Percentiles rank a stretch among this genome's conserved stretches.
These are phyloP conservation scores for Rachycentron canadum DNA, from an alignment of 2,797 vertebrate species.

Conservation along the genomic window DNA sequence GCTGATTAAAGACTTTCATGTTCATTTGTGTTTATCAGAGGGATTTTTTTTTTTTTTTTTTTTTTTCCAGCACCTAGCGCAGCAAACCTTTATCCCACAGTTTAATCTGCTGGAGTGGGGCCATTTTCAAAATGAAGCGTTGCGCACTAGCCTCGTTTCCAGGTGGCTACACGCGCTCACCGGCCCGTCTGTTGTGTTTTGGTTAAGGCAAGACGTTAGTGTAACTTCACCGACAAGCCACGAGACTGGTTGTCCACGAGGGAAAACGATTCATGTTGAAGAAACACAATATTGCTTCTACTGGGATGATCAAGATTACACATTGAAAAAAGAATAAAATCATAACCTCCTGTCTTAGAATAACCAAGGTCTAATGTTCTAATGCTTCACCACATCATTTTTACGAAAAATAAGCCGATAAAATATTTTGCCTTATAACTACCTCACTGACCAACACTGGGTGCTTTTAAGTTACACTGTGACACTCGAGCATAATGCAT, in stretches of 20 bases:
- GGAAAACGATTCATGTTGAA: conserved; percentile 52
- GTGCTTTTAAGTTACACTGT: neutral
- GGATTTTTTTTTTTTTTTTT: conserved; percentile 45
- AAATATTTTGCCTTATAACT: conserved; percentile 9
- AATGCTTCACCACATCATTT: neutral
- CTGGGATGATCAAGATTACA: conserved; percentile 37
- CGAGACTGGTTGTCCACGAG: conserved; percentile 42
- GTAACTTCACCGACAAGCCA: conserved; percentile 62
- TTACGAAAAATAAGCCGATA: conserved; percentile 12
- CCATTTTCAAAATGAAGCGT: conserved; percentile 44
- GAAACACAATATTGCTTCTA: conserved; percentile 66
- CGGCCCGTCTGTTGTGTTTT: conserved; percentile 33
- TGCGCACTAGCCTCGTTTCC: neutral
- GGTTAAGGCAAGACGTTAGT: conserved; percentile 71
- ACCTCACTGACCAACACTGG: neutral
- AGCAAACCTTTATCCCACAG: conserved; percentile 40
- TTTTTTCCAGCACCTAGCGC: conserved; percentile 25
- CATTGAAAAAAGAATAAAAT: conserved; percentile 7
- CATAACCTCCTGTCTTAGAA: conserved; percentile 31
- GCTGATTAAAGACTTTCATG: conserved; percentile 1
- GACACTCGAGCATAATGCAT: conserved; percentile 26
- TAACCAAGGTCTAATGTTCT: neutral
- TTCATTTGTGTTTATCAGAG: conserved; percentile 28
- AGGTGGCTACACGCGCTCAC: conserved; percentile 25
- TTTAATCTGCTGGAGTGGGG: conserved; percentile 44